Conservation (phyloP, 2,888 invertebrate species). For the Drosophila ustulata region DNA sequence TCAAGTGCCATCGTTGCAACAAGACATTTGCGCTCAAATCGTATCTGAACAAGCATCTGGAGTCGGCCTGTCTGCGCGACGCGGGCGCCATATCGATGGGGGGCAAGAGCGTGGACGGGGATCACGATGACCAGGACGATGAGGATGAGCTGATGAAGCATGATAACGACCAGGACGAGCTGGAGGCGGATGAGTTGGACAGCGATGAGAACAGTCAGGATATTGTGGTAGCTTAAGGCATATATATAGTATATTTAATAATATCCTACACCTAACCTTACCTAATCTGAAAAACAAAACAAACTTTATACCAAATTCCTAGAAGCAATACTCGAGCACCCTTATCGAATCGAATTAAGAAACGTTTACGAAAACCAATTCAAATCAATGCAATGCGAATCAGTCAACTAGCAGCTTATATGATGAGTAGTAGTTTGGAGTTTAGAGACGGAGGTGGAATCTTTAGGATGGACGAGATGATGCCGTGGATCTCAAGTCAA, state of each 20-base stretch:
- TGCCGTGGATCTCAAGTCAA: constrained; percentile 66
- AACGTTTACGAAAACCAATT: constrained; percentile 15
- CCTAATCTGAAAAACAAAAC: constrained; percentile 29
- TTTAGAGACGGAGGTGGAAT: constrained; percentile 41
- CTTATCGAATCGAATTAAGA: constrained; percentile 60
- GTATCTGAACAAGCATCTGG: constrained; percentile 97
- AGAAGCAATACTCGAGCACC: constrained; percentile 76
- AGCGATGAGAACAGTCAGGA: constrained; percentile 85
- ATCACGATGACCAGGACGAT: constrained; percentile 24
- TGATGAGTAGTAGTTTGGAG: constrained; percentile 50
- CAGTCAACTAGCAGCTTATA: constrained; percentile 66
- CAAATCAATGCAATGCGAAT: constrained; percentile 32
- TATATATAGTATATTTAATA: constrained; percentile 15
- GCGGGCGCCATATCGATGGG: constrained; percentile 50
- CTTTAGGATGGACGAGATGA: constrained; percentile 40
- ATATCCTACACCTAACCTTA: constrained; percentile 33
- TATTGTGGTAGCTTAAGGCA: constrained; percentile 83
- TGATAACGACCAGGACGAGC: constrained; percentile 28
- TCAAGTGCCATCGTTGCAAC: constrained; percentile 93
- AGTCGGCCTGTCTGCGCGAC: constrained; percentile 93
- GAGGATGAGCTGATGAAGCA: constrained; percentile 24
- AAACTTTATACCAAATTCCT: constrained; percentile 67
- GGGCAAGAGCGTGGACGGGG: constrained; percentile 31
- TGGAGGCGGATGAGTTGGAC: constrained; percentile 75
- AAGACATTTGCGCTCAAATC: constrained; percentile 97